Percentiles rank a stretch among this genome's conserved stretches.
Conservation (phyloP, 2,797 vertebrate genomes). For the Thunnus albacares region DNA sequence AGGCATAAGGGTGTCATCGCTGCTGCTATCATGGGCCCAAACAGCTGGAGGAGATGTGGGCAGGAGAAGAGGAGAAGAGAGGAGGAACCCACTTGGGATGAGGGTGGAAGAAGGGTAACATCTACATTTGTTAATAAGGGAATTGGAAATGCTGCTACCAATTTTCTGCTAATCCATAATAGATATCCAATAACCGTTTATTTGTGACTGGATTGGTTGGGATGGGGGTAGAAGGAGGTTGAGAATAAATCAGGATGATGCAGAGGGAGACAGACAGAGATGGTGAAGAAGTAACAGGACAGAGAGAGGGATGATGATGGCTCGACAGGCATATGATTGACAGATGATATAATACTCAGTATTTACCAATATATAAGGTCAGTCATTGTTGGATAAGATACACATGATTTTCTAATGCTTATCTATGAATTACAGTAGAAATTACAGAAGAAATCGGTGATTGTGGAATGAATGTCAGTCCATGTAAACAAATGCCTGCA, state of each 20-base stretch:
- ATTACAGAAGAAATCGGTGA: no score
- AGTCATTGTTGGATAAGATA: background rate
- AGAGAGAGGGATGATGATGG: background rate
- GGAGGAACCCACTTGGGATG: background rate
- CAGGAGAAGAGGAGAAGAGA: background rate
- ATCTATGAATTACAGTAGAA: no score
- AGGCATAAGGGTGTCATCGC: conserved; percentile 37
- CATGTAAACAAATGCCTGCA: background rate
- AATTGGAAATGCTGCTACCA: conserved; percentile 35
- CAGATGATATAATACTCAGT: background rate
- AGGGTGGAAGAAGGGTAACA: background rate
- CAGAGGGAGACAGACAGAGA: background rate
- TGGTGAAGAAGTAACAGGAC: background rate
- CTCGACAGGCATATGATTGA: background rate
- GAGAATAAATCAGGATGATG: background rate
- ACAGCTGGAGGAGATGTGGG: conserved; percentile 36
- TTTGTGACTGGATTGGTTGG: conserved; percentile 1
- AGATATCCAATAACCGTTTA: conserved; percentile 22
- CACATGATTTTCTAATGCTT: no score
- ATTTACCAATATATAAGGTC: no score
- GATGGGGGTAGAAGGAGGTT: background rate
- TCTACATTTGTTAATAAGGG: conserved; percentile 16
- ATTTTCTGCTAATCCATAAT: conserved; percentile 54
- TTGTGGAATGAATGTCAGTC: background rate
- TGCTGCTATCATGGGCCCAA: conserved; percentile 26